Evolutionary conservation across 1,140 invertebrate species (phyloP).

Genomic region (Himalopsyche phryganea): DNA sequence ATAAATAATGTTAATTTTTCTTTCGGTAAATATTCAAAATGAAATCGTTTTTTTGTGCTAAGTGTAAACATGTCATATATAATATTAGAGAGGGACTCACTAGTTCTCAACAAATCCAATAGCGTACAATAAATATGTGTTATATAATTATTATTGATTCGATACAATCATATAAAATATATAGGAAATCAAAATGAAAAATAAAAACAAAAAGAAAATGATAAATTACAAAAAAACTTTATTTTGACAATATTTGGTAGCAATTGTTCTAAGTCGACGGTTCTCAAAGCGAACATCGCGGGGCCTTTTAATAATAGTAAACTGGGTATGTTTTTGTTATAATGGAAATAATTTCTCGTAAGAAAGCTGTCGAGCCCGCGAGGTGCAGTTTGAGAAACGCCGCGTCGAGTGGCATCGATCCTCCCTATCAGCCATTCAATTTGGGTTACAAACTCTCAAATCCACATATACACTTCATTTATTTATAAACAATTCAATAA

Average conservation of each 20-base stretch:
- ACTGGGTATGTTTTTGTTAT: too few relatives aligned
- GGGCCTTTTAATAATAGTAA: neutral
- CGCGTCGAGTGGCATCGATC: neutral
- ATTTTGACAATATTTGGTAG: conserved; percentile 35
- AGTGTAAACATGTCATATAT: conserved; percentile 4
- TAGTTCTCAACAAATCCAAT: conserved; percentile 22
- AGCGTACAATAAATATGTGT: conserved; percentile 20
- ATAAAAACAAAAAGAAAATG: conserved; percentile 28
- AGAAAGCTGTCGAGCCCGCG: neutral
- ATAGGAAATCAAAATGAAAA: conserved; percentile 31
- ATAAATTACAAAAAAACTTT: conserved; percentile 33
- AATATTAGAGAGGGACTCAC: neutral
- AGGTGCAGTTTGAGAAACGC: neutral
- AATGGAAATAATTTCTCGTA: too few relatives aligned
- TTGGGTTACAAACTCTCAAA: neutral
- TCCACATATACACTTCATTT: neutral
- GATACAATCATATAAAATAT: conserved; percentile 25
- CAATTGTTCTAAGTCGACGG: conserved; percentile 24
- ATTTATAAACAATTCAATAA: conserved; percentile 24
- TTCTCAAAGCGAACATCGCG: conserved; percentile 8
- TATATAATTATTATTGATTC: conserved; percentile 8
- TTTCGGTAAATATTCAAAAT: conserved; percentile 20
- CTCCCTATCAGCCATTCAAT: too few relatives aligned
- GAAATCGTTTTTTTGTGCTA: conserved; percentile 21
- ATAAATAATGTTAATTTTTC: conserved; percentile 21